Evolutionary conservation across 35 echinoderm and acorn worm genomes (phyloP).

Genomic region (Apostichopus parvimensis): DNA sequence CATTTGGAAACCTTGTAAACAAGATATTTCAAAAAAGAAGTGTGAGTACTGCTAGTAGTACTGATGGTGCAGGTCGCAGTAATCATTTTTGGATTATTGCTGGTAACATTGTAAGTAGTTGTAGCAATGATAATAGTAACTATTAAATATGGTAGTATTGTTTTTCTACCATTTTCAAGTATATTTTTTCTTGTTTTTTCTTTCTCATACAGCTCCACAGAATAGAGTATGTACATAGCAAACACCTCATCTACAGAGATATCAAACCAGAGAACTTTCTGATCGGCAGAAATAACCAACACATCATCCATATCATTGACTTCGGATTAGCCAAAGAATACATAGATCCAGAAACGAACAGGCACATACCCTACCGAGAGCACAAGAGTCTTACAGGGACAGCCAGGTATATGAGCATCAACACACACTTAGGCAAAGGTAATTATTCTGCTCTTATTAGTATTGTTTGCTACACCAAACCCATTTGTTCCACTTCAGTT

Average conservation of each 20-base stretch:
- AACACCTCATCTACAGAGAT: slow-evolving; percentile 98
- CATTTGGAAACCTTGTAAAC: no score
- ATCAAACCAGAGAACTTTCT: slow-evolving; percentile 99
- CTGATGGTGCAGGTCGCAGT: no score
- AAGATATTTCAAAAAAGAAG: no score
- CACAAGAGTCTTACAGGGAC: slow-evolving; percentile 99
- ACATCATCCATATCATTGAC: slow-evolving; percentile 95
- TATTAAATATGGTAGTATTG: no score
- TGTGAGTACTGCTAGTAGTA: no score
- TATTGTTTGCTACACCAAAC: no score
- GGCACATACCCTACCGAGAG: slow-evolving; percentile 99
- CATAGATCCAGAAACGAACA: slow-evolving; percentile 99
- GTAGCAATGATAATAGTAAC: no score
- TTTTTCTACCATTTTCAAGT: no score
- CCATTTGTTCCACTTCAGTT: no score
- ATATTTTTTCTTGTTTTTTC: slow-evolving; percentile 13
- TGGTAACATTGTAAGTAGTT: no score
- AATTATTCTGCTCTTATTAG: background rate
- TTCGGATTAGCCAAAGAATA: slow-evolving; percentile 99
- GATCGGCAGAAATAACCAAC: slow-evolving; percentile 90
- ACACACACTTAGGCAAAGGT: slow-evolving; percentile 99
- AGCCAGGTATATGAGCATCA: slow-evolving; percentile 99
- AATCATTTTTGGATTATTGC: no score
- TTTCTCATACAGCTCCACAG: slow-evolving; percentile 87
- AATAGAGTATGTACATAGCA: slow-evolving; percentile 99